phyloP scores from a whole-genome alignment of 2,113 vertebrate species.

The Oryzias woworae region DNA sequence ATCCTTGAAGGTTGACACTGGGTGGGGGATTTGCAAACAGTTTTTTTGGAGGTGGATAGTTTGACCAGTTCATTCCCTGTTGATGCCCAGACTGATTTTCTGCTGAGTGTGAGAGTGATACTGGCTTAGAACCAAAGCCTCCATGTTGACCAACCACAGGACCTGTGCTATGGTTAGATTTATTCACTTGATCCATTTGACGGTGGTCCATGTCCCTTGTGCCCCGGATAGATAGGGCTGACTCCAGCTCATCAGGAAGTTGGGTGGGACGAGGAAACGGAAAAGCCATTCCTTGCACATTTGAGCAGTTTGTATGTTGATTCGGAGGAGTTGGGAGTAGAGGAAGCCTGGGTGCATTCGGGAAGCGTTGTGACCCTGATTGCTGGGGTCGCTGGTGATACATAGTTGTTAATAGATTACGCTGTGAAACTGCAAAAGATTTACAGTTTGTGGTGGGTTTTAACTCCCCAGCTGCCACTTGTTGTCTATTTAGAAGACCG shows the following conservation, averaged over 20 bases:
- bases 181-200: slow-evolving; percentile 71
- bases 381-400: slow-evolving; percentile 82
- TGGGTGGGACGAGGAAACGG: slow-evolving; percentile 76
- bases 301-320: slow-evolving; percentile 54
- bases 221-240: slow-evolving; percentile 63
- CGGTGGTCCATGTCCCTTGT: slow-evolving; percentile 76
- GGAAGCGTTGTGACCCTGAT: slow-evolving; percentile 76
- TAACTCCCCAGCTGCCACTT: slow-evolving; percentile 19
- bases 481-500: slow-evolving; percentile 72
- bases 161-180: slow-evolving; percentile 26
- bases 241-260: slow-evolving; percentile 68
- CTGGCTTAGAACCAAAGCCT: slow-evolving; percentile 35
- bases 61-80: slow-evolving; percentile 65
- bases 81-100: slow-evolving; percentile 50
- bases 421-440: slow-evolving; percentile 11
- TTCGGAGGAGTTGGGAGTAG: slow-evolving; percentile 60
- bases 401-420: slow-evolving; percentile 65
- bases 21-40: slow-evolving; percentile 51
- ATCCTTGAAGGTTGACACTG: slow-evolving; percentile 22
- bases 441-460: slow-evolving; percentile 17
- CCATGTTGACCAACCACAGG: slow-evolving; percentile 54
- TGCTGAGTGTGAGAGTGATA: slow-evolving; percentile 19
- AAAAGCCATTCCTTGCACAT: slow-evolving; percentile 66
- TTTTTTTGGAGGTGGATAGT: slow-evolving; percentile 60
- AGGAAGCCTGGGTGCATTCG: slow-evolving; percentile 71